Evolutionary conservation across 2,113 vertebrate species (phyloP).

Genomic region (Antechinus stuartii): DNA sequence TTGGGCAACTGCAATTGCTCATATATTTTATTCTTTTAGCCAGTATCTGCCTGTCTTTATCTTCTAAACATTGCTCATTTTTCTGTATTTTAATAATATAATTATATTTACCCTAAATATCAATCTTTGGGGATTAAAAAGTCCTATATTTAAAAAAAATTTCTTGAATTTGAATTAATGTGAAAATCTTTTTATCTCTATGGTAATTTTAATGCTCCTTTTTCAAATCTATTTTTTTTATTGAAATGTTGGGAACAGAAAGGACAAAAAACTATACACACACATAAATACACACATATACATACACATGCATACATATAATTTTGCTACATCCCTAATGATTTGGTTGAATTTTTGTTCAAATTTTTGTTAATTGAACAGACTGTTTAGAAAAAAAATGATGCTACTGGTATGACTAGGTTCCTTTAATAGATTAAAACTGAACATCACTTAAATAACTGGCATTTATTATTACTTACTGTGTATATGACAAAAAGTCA

Average conservation of each 20-base stretch:
- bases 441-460: not conserved
- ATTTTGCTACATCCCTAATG: not conserved
- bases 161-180: not conserved
- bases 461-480: not conserved
- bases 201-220: not conserved
- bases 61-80: not conserved
- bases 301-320: too few relatives aligned
- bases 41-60: not conserved
- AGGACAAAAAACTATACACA: too few relatives aligned
- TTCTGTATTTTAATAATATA: not conserved
- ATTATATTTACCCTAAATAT: not conserved
- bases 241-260: not conserved
- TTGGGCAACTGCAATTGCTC: not conserved
- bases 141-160: not conserved
- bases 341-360: not conserved
- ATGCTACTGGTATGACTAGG: not conserved
- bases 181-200: not conserved
- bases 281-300: too few relatives aligned
- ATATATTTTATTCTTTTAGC: not conserved
- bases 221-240: not conserved
- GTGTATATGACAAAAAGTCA: not conserved
- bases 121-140: not conserved
- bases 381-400: not conserved
- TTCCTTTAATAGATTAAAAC: not conserved
- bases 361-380: not conserved